phyloP scores from a whole-genome alignment of 1,140 invertebrate species.

The Diorhabda sublineata region DNA sequence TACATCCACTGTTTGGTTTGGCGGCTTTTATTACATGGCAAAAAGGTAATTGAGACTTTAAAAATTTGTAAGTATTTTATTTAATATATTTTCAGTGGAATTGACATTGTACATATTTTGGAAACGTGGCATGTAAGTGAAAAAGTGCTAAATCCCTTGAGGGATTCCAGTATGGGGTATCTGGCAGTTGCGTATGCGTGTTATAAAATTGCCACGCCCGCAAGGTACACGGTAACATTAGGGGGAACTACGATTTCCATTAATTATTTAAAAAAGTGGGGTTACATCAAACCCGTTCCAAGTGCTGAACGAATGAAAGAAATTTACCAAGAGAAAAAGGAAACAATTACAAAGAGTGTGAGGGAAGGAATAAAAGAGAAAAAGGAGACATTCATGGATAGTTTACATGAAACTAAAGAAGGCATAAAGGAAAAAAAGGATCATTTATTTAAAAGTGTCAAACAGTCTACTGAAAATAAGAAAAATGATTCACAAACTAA shows the following conservation, averaged over 20 bases:
- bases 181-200: constrained; percentile 82
- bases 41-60: constrained; percentile 60
- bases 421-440: constrained; percentile 32
- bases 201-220: constrained; percentile 87
- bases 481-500: constrained; percentile 1
- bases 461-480: constrained; percentile 16
- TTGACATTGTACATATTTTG: constrained; percentile 76
- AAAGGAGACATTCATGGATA: constrained; percentile 39
- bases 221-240: constrained; percentile 86
- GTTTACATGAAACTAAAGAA: constrained; percentile 32
- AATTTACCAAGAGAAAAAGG: constrained; percentile 54
- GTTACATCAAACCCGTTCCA: constrained; percentile 66
- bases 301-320: constrained; percentile 57
- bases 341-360: constrained; percentile 46
- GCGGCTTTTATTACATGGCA: constrained; percentile 79
- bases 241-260: constrained; percentile 70
- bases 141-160: constrained; percentile 67
- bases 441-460: constrained; percentile 25
- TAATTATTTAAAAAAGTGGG: constrained; percentile 60
- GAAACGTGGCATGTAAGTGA: constrained; percentile 73
- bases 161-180: constrained; percentile 77
- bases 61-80: neutral
- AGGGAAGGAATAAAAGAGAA: constrained; percentile 32
- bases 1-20: constrained; percentile 82
- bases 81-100: constrained; percentile 60